Percentiles rank a stretch among this genome's conserved stretches.
Evolutionary conservation across 1,140 invertebrate species (phyloP).

Genomic region (Cydia fagiglandana): DNA sequence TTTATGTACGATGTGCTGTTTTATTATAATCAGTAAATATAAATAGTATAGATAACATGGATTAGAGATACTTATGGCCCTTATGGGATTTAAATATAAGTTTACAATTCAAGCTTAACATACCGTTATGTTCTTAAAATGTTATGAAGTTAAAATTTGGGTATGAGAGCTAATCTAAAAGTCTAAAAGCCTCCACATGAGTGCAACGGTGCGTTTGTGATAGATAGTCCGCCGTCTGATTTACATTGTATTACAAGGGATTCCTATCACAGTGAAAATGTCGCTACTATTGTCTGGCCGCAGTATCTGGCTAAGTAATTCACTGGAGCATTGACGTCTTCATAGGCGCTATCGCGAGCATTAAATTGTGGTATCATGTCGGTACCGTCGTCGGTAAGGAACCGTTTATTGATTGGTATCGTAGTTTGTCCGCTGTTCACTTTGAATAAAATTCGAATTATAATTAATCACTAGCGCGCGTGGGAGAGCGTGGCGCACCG

Average conservation of each 20-base stretch:
- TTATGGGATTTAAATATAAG: not conserved
- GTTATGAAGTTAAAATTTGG: conserved; percentile 16
- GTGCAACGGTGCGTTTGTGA: conserved; percentile 33
- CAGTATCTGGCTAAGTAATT: conserved; percentile 60
- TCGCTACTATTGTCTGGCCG: conserved; percentile 64
- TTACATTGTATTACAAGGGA: conserved; percentile 54
- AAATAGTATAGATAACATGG: conserved; percentile 32
- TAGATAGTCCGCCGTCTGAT: conserved; percentile 43
- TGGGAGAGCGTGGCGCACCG: conserved; percentile 72
- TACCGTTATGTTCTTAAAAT: conserved; percentile 26
- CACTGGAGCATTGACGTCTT: conserved; percentile 69
- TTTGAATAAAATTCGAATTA: conserved; percentile 80
- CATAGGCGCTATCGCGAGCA: conserved; percentile 69
- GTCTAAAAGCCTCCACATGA: conserved; percentile 24
- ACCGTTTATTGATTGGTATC: conserved; percentile 79
- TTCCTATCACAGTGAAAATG: conserved; percentile 60
- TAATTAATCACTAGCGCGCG: conserved; percentile 77
- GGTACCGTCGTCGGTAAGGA: conserved; percentile 73
- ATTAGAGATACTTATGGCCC: conserved; percentile 25
- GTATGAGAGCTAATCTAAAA: conserved; percentile 28
- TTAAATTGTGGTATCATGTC: conserved; percentile 77
- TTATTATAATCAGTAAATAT: conserved; percentile 41
- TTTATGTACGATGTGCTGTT: conserved; percentile 40
- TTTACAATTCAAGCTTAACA: not conserved
- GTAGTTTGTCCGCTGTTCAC: conserved; percentile 77